phyloP scores from a whole-genome alignment of 2,797 vertebrate species.

The Melanotaenia maccullochi region DNA sequence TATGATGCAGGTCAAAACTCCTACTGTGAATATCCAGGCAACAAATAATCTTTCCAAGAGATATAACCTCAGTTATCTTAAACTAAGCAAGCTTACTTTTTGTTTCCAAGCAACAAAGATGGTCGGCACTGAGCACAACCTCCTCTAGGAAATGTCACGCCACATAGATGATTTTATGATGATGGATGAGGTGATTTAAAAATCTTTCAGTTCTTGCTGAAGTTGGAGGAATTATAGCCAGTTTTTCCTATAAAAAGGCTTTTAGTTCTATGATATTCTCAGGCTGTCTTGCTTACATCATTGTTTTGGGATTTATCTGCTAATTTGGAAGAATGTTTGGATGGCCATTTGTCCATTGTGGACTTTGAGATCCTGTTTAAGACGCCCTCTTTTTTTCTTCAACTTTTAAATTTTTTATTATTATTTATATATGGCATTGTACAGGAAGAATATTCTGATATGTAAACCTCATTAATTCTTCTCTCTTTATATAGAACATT shows the following conservation, averaged over 20 bases:
- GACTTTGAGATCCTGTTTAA: not conserved
- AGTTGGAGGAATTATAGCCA: not conserved
- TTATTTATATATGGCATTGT: not conserved
- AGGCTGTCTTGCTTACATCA: not conserved
- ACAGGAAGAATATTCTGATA: not conserved
- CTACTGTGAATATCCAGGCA: no score
- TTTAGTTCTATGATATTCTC: not conserved
- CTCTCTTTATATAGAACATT: not conserved
- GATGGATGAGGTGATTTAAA: no score
- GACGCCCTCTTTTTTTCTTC: not conserved
- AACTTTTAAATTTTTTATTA: not conserved
- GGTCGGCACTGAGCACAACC: no score
- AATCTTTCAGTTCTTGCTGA: no score
- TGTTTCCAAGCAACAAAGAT: no score
- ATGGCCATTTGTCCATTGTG: not conserved
- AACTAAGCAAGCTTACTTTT: no score
- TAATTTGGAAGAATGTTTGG: not conserved
- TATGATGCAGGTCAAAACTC: no score
- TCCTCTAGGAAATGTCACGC: no score
- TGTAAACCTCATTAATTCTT: not conserved
- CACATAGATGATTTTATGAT: no score
- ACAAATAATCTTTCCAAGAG: no score
- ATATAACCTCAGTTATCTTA: no score
- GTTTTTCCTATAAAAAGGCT: not conserved
- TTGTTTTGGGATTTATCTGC: not conserved